Conservation (phyloP, 1,140 invertebrate species). For the Globodera ellingtonae region DNA sequence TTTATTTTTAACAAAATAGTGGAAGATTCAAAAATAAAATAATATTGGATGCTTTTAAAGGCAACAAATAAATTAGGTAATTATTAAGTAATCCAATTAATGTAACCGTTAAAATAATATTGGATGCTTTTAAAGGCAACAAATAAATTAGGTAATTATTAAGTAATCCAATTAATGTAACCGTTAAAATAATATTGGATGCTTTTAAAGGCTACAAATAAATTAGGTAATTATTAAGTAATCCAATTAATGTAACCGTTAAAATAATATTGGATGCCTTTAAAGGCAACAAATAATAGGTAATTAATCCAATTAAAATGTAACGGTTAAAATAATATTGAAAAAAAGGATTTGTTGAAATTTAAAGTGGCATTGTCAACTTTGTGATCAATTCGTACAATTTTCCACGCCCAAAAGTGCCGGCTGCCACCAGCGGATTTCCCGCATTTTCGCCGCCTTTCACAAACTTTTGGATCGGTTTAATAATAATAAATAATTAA, state of each 20-base stretch:
- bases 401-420: constrained; percentile 4
- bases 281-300: too few species aligned
- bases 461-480: not conserved
- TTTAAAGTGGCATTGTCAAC: constrained; percentile 1
- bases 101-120: too few species aligned
- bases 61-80: not conserved
- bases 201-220: too few species aligned
- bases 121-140: too few species aligned
- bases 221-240: too few species aligned
- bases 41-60: not conserved
- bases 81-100: not conserved
- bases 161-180: too few species aligned
- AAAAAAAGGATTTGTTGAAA: not conserved
- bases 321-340: too few species aligned
- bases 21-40: not conserved
- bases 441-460: not conserved
- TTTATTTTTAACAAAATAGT: not conserved
- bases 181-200: too few species aligned
- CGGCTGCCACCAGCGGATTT: not conserved
- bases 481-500: not conserved
- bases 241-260: too few species aligned
- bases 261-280: too few species aligned
- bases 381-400: constrained; percentile 6
- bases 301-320: too few species aligned
- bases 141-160: too few species aligned